Base-by-base conservation (phyloP, 2,797 vertebrate species). In the Peromyscus melanophrys region DNA sequence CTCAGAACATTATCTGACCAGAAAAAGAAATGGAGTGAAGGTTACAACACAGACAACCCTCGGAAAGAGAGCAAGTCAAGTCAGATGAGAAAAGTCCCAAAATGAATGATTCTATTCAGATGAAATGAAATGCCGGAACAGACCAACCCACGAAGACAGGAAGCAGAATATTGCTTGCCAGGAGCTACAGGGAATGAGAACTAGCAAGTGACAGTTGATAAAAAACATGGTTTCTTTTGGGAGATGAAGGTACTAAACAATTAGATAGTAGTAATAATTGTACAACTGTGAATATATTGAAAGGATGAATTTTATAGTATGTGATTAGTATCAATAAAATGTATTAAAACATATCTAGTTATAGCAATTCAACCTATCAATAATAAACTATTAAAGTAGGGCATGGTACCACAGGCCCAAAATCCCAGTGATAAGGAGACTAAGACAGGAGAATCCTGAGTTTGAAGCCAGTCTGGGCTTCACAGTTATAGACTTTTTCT, bases 311-410 rank as follows among this genome's bases (percentile, higher is more conserved):
- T 77, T 46, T 77, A 43, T 77, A 6, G 12, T 77, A 85, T 40
- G 3, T 84, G 14, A 59, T 71, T 84, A 84, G 3, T 31, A 77
- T 73, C 65, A 86, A n/a, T 31, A 73, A 55, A 77, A 57, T 16
- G 52, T 52, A 63, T 14, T n/a, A 86, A 78, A 61, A 34, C 4
- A 63, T 40, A 65, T 6, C 61, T 52, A 95, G 63, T 67, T 90
- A 52, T 71, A 29, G 3, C 75, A 95, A 69, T 65, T 85, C 46
- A 83, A 89, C 25, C 46, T 93, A 89, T 61, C n/a, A 65, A 69
- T 69, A 80, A 76, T 76, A 69, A 61, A 69, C 92, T 49, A 82
- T 71, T 37, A 9, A 11, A 55, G 67, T 21, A 27, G 43, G 63
- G 7, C 34, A 37, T 6, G n/a, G 67, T 61, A n/a, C 6, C 12